Evolutionary conservation across 2,797 vertebrate species (phyloP), one percentile per base, ranked within the genome.

Genomic region (Danionella dracula): DNA sequence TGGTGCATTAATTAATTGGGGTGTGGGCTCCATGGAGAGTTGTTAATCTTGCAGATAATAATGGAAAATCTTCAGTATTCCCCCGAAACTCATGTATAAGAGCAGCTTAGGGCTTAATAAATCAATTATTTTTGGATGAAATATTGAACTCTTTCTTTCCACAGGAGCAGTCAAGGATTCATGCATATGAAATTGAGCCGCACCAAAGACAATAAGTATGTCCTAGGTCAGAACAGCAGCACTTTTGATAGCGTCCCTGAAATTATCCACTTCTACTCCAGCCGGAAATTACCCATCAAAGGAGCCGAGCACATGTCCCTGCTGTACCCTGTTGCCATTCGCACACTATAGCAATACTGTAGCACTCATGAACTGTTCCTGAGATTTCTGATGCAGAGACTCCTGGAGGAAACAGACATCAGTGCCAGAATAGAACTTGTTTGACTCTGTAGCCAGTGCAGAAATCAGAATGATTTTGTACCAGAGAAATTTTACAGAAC

Each of bases 121-220:
- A 27, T 27, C 6, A 3, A 27, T 27, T 27, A 27, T 27, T 27
- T 27, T 6, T 27, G 23, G 23, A 27, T 27, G 23, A 27, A 6
- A 27, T 27, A 6, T 27, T 27, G n/a, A n/a, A n/a, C n/a, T n/a
- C 29, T 72, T 19, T 75, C 31, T 70, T 5, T 78, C 11, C 20
- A n/a, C 72, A 99, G 97, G 93, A 99, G 95, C 92, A 99, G 91
- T 80, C 97, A 99, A 77, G 97, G 97, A 73, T 99, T 99, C 90
- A 96, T 99, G 93, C 97, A 99, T 79, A 98, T 99, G 97, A 98
- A 99, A 76, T 88, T 99, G 72, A 93, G 93, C 0, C 86, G 93
- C 79, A 98, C 95, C 9, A 97, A 98, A 83, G 97, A 99, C 85
- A 94, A 89, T 84, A 93, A 95, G 79, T 99, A 97, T 20, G 86